A percentile compares a stretch with the other conserved stretches of the same genome.
Conservation (phyloP, 2,888 invertebrate genomes). For the Mesorhabditis spiculigera region DNA sequence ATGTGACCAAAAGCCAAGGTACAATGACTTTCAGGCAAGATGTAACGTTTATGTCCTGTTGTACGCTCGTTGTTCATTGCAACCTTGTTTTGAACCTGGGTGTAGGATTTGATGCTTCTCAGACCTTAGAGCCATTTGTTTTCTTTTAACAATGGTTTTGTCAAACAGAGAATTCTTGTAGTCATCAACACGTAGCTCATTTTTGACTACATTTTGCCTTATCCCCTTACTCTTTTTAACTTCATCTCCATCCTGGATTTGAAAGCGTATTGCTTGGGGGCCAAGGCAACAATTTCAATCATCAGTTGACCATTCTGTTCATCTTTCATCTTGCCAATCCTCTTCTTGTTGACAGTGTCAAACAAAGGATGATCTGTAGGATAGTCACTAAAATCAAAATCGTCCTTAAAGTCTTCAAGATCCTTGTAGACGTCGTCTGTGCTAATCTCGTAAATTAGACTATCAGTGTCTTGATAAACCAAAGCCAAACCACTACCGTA, state of each 20-base stretch:
- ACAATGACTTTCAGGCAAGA: slow-evolving; percentile 17
- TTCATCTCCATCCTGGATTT: too few species aligned
- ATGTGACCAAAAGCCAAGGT: slow-evolving; percentile 19
- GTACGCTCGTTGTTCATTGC: slow-evolving; percentile 20
- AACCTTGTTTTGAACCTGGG: slow-evolving; percentile 21
- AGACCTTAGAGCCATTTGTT: slow-evolving; percentile 21
- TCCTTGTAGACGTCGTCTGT: too few species aligned
- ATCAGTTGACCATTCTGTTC: slow-evolving; percentile 45
- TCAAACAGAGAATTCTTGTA: slow-evolving; percentile 18
- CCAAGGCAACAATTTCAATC: slow-evolving; percentile 44
- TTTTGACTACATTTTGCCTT: slow-evolving; percentile 24
- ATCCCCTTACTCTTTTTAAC: slow-evolving; percentile 25
- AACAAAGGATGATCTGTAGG: slow-evolving; percentile 36
- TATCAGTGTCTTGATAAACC: too few species aligned
- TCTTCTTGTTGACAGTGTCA: slow-evolving; percentile 44
- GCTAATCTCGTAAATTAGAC: too few species aligned
- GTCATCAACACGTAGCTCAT: too few species aligned
- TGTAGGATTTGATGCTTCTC: slow-evolving; percentile 21
- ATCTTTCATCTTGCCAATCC: slow-evolving; percentile 54
- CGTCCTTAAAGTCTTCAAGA: too few species aligned
- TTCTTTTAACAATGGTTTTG: slow-evolving; percentile 16
- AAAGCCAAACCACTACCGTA: too few species aligned
- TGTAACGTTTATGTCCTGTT: slow-evolving; percentile 12
- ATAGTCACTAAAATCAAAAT: too few species aligned
- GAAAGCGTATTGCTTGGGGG: slow-evolving; percentile 35